A percentile compares a stretch with the other conserved stretches of the same genome.
phyloP scores from a whole-genome alignment of 2,888 invertebrate species.

The Colletes collaris region DNA sequence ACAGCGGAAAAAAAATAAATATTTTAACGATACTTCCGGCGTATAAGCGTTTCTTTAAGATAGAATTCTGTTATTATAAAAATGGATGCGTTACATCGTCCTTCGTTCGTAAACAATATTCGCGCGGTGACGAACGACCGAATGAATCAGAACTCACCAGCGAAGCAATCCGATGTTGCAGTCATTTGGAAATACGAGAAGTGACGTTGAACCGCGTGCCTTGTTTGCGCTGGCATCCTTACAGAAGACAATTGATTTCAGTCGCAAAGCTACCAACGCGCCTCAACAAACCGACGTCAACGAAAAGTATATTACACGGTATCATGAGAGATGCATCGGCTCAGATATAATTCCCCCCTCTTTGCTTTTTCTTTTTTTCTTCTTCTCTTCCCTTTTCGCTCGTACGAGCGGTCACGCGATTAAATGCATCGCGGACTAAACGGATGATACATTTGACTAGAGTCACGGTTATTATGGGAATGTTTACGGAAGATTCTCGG shows the following conservation, averaged over 20 bases:
- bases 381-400: conserved; percentile 3
- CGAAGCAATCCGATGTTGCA: neutral
- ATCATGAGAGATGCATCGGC: conserved; percentile 39
- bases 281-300: conserved; percentile 36
- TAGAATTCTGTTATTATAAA: too few species aligned
- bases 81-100: too few species aligned
- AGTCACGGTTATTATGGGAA: conserved; percentile 53
- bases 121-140: neutral
- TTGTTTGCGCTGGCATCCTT: conserved; percentile 61
- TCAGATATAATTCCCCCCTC: conserved; percentile 26
- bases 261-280: neutral
- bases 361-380: neutral
- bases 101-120: too few species aligned
- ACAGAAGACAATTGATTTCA: conserved; percentile 63
- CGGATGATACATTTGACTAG: conserved; percentile 38
- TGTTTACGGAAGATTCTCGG: conserved; percentile 58
- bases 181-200: conserved; percentile 29
- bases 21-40: too few species aligned
- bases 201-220: conserved; percentile 15
- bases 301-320: conserved; percentile 40
- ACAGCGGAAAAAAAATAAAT: too few species aligned
- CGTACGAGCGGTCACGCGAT: conserved; percentile 16
- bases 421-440: conserved; percentile 29
- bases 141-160: neutral
- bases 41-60: too few species aligned